phyloP scores from a whole-genome alignment of 2,797 vertebrate species.

The Sebastes minor region DNA sequence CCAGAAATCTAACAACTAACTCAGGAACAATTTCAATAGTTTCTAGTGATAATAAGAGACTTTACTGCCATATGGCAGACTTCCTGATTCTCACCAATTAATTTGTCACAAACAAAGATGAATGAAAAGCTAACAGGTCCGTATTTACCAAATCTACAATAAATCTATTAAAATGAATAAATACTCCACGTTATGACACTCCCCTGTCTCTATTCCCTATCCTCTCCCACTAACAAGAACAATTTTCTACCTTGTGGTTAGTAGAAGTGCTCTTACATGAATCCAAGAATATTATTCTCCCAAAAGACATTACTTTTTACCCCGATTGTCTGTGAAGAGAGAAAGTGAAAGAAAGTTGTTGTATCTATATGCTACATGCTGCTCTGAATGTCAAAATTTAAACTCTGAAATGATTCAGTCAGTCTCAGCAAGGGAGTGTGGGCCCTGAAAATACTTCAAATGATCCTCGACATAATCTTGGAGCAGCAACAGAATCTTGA shows the following conservation, averaged over 20 bases:
- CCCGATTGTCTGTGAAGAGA: constrained; percentile 4
- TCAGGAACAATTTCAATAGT: not conserved
- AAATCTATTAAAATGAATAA: not conserved
- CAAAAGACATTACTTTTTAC: not conserved
- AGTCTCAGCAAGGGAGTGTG: constrained; percentile 10
- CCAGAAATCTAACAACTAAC: not conserved
- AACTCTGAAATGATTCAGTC: constrained; percentile 35
- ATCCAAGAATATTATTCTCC: not conserved
- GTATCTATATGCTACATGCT: constrained; percentile 8
- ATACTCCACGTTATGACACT: not conserved
- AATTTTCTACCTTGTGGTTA: not conserved
- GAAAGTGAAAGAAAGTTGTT: not conserved
- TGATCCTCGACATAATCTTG: constrained; percentile 52
- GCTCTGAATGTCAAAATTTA: constrained; percentile 39
- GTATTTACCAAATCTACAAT: not conserved
- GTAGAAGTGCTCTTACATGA: not conserved
- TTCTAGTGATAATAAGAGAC: not conserved
- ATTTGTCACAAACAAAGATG: not conserved
- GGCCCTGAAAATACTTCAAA: constrained; percentile 51
- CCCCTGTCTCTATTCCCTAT: not conserved
- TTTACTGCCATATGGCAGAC: not conserved
- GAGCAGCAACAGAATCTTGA: constrained; percentile 44
- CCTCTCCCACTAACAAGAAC: not conserved
- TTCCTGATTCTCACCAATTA: not conserved
- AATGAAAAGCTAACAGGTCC: not conserved